Evolutionary conservation across 2,113 vertebrate genomes (phyloP).

Genomic region (Thamnaconus septentrionalis): DNA sequence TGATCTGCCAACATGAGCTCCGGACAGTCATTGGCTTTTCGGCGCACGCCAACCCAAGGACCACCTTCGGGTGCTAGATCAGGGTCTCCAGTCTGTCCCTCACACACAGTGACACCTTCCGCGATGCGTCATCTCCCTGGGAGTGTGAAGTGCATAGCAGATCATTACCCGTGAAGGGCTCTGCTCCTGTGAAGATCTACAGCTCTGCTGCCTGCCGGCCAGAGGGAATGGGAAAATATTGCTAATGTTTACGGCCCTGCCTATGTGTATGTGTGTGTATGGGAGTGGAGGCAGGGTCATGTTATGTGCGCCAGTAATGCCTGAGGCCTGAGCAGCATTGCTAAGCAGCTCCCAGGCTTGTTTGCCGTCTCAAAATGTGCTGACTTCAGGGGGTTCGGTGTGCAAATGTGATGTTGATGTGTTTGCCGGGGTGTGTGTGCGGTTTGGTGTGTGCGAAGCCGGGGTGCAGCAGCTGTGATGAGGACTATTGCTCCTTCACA

Average conservation of each 20-base stretch:
- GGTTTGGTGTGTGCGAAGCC: background rate
- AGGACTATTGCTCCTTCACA: conserved; percentile 14
- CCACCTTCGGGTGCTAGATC: conserved; percentile 12
- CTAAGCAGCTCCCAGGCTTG: conserved; percentile 44
- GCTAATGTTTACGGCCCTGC: conserved; percentile 64
- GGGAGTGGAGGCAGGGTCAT: conserved; percentile 6
- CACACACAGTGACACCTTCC: conserved; percentile 34
- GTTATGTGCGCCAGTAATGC: conserved; percentile 39
- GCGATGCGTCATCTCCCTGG: conserved; percentile 55
- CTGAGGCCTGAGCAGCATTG: conserved; percentile 54
- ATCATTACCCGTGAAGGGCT: conserved; percentile 68
- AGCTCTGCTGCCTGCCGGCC: conserved; percentile 47
- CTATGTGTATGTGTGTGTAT: conserved; percentile 10
- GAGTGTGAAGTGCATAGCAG: conserved; percentile 56
- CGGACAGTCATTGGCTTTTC: conserved; percentile 31
- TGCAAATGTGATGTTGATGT: conserved; percentile 19
- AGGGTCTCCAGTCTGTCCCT: conserved; percentile 16
- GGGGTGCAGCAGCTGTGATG: too few relatives aligned
- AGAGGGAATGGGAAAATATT: conserved; percentile 64
- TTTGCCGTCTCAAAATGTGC: conserved; percentile 50
- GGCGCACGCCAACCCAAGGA: conserved; percentile 9
- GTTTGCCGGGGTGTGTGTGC: conserved; percentile 1
- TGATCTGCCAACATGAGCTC: too few relatives aligned
- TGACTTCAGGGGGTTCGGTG: conserved; percentile 48
- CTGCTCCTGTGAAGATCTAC: conserved; percentile 51